Conservation (phyloP, 2,797 vertebrate species). For the Parauchenoglanis ngamensis region DNA sequence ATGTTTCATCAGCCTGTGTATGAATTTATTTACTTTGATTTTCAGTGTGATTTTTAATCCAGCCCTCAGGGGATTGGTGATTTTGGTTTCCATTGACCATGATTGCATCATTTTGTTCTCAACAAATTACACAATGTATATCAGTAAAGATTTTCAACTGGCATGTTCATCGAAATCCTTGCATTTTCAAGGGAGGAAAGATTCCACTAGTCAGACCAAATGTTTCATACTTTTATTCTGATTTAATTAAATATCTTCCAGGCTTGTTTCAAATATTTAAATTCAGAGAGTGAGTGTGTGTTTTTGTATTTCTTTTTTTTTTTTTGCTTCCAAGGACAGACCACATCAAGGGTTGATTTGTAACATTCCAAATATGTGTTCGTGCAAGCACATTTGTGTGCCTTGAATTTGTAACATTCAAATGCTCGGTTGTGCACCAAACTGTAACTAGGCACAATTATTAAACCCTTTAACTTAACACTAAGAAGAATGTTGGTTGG, state of each 20-base stretch:
- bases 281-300: conserved; percentile 57
- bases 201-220: conserved; percentile 50
- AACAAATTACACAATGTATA: no score
- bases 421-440: not conserved
- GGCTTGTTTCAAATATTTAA: conserved; percentile 74
- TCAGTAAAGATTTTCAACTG: no score
- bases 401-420: not conserved
- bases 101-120: no score
- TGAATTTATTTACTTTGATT: no score
- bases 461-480: not conserved
- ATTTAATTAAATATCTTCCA: conserved; percentile 76
- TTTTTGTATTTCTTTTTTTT: conserved; percentile 16
- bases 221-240: conserved; percentile 78
- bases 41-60: no score
- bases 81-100: no score
- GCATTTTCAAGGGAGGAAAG: not conserved
- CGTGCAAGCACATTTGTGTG: not conserved
- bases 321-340: not conserved
- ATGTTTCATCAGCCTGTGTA: no score
- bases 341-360: conserved; percentile 62
- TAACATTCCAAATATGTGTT: conserved; percentile 49
- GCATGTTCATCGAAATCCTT: not conserved
- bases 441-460: not conserved
- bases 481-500: not conserved
- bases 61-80: no score